Base-by-base conservation (phyloP, 2,888 invertebrate species). In the Proisotoma minuta region DNA sequence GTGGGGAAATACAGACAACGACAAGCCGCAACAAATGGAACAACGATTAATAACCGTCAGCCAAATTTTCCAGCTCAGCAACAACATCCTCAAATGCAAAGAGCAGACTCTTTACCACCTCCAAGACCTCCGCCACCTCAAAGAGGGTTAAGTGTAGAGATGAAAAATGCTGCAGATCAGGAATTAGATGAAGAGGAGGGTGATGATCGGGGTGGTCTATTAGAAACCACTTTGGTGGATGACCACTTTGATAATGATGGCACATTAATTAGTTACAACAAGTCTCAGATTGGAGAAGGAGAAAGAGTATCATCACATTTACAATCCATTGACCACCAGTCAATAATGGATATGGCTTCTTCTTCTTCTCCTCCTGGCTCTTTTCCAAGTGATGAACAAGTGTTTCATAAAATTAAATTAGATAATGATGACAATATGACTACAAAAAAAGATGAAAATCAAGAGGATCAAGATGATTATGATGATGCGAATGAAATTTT, bases 1-100 rank as follows among this genome's bases (percentile, higher is more conserved):
- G 78, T 90, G 24, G 89, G 89, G 24, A 89, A 88, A 78, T 90
- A 89, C 76, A 81, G 89, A 50, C 82, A 88, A 70, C 69, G 74
- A 57, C 75, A 72, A 57, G 71, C 73, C 5, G 69, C 70, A 3
- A 70, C 60, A 40, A 63, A 65, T 50, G 63, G 60, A n/a, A 52
- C 52, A 20, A 28, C 53, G 22, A 52, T 52, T 43, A 60, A 49
- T 40, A 54, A 54, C 39, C 53, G 53, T 54, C 53, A 54, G 4
- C 26, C 52, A 3, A 28, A 24, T 52, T 20, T 18, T 52, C 10
- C 5, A 10, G 58, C 43, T 18, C 43, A 59, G 49, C 24, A 27
- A 20, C 57, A 49, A 22, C 57, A 57, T 50, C 40, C 47, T 20
- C 57, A 39, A 40, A 57, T 40, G 15, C 20, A 26, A 27, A 57